Percentiles rank a stretch among this genome's conserved stretches.
These are phyloP conservation scores for Periparus ater DNA, from an alignment of 2,797 vertebrate species.

Conservation along the genomic window DNA sequence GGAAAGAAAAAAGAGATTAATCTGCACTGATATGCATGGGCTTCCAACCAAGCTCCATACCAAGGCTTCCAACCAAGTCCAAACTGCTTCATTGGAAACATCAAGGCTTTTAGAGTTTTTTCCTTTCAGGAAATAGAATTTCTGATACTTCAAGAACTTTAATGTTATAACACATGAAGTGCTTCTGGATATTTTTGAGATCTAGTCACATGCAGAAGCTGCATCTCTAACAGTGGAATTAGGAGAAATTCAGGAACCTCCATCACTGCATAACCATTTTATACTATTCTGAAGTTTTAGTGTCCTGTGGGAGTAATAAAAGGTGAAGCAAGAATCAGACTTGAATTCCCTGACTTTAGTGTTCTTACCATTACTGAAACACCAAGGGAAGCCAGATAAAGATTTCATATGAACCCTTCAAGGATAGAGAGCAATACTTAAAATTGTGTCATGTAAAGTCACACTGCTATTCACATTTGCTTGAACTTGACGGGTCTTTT, in stretches of 20 bases:
- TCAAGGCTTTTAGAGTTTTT: not conserved
- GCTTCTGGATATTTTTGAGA: not conserved
- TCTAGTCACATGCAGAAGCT: not conserved
- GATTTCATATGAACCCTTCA: not conserved
- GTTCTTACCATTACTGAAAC: not conserved
- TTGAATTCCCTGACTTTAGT: not conserved
- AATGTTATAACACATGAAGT: not conserved
- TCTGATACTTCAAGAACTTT: not conserved
- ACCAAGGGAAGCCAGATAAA: not conserved
- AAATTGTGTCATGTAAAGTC: not conserved
- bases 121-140: not conserved
- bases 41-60: not conserved
- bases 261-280: not conserved
- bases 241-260: not conserved
- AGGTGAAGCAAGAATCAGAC: not conserved
- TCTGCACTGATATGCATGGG: not conserved
- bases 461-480: not conserved
- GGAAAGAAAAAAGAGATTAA: not conserved
- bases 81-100: not conserved
- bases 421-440: not conserved
- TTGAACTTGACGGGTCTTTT: not conserved
- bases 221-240: not conserved
- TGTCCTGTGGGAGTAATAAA: not conserved
- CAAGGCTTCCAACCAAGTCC: not conserved
- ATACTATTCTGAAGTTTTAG: not conserved